phyloP scores from a whole-genome alignment of 2,888 invertebrate species.

The Drosophila tanythrix region DNA sequence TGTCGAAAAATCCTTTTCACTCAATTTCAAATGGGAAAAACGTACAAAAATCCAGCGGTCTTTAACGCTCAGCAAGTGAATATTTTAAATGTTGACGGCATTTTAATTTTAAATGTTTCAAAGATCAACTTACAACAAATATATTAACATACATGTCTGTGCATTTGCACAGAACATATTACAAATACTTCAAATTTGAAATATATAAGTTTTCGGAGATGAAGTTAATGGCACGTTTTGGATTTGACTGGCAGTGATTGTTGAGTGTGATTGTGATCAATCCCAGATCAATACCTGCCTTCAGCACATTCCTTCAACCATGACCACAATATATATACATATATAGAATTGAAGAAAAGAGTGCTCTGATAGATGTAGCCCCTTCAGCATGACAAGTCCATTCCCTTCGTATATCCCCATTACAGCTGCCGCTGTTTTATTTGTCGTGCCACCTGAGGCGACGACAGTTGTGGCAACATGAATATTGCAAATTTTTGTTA shows the following conservation, averaged over 20 bases:
- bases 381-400: not conserved
- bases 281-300: not conserved
- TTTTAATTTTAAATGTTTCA: slow-evolving; percentile 9
- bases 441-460: slow-evolving; percentile 9
- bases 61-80: slow-evolving; percentile 3
- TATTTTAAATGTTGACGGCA: slow-evolving; percentile 8
- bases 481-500: slow-evolving; percentile 74
- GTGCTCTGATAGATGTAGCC: not conserved
- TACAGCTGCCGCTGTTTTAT: slow-evolving; percentile 22
- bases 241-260: not conserved
- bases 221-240: not conserved
- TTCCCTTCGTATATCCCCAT: not conserved
- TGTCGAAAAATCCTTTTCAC: not conserved
- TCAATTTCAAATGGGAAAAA: not conserved
- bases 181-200: not conserved
- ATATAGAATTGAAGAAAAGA: not conserved
- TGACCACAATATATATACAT: not conserved
- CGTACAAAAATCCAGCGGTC: not conserved
- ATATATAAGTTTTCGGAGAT: not conserved
- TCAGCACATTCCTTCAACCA: not conserved
- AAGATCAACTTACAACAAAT: not conserved
- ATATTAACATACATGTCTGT: not conserved
- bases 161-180: not conserved
- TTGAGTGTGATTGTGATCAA: not conserved
- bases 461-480: slow-evolving; percentile 32